Evolutionary conservation across 2,797 vertebrate species (phyloP), one percentile per base, ranked within the genome.

Genomic region (Gymnothorax javanicus): DNA sequence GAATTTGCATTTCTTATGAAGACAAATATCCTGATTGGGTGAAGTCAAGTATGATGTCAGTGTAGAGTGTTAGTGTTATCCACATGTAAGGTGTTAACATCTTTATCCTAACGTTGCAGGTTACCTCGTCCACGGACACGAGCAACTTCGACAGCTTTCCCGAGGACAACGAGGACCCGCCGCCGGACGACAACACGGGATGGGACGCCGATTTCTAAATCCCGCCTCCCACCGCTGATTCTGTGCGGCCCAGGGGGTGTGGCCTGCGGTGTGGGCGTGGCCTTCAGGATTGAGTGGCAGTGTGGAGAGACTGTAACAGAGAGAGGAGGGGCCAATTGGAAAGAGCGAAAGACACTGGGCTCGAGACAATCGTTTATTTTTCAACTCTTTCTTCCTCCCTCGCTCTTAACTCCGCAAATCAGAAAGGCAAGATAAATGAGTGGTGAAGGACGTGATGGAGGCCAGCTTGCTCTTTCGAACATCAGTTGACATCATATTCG

Each of bases 101-200:
- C 81, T 25, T 69, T 67, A 7, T 4, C 7, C 25, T 25, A 23
- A n/a, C n/a, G 25, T 5, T 13, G n/a, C 93, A 99, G 98, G 98
- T 99, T 52, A 95, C 97, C 43, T 98, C 97, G 81, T 93, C 97
- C 0, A 98, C 95, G 0, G 98, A 99, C 96, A 99, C 98, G 60
- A 97, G 97, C 93, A 98, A 99, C 95, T 99, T 99, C 0, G 98
- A 99, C 96, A 98, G 96, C 91, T 99, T 99, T 94, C 98, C 98
- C 0, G 98, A 99, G 93, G 98, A 99, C 94, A 96, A 89, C 0
- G 98, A 99, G 0, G 98, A 98, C 27, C 98, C 98, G 0, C 98
- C 98, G 0, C 97, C 98, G 69, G 98, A 99, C 0, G 98, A 99
- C 95, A 97, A 96, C 95, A 98, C 98, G 2, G 98, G 98, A 85